Percentiles rank a stretch among this genome's conserved stretches.
These are phyloP conservation scores for Zelleria hepariella DNA, from an alignment of 2,888 invertebrate genomes.

Conservation along the genomic window DNA sequence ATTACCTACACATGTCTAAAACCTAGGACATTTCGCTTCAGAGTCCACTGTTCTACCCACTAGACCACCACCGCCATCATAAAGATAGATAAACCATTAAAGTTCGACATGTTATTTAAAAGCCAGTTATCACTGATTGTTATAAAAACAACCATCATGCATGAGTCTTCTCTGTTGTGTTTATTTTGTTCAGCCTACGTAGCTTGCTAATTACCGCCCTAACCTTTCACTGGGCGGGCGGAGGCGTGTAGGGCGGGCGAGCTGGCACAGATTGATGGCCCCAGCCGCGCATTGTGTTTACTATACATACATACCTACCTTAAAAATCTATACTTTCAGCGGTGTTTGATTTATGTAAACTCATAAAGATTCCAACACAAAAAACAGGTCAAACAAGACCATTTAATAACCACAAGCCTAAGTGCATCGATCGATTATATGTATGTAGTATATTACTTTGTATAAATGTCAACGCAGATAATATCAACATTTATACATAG, in stretches of 20 bases:
- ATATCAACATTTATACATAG: background rate
- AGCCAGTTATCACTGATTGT: too few relatives aligned
- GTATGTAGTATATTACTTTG: background rate
- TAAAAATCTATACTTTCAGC: background rate
- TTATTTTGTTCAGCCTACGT: conserved; percentile 7
- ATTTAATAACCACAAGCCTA: background rate
- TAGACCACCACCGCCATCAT: too few relatives aligned
- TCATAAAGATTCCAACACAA: background rate
- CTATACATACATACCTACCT: background rate
- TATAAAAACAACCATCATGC: too few relatives aligned
- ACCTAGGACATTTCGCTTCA: too few relatives aligned
- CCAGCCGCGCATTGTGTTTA: background rate
- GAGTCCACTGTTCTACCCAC: too few relatives aligned
- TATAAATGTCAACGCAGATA: background rate
- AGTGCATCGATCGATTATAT: background rate
- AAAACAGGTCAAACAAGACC: background rate
- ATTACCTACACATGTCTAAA: too few relatives aligned
- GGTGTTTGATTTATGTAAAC: background rate
- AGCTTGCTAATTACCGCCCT: conserved; percentile 14
- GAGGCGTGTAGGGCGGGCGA: background rate
- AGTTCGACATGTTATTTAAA: too few relatives aligned
- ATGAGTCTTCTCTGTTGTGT: too few relatives aligned
- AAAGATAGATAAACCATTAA: too few relatives aligned
- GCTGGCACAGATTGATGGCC: conserved; percentile 5
- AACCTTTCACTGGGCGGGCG: conserved; percentile 15